Percentiles rank a stretch among this genome's conserved stretches.
Evolutionary conservation across 1,140 invertebrate genomes (phyloP).

Genomic region (Rhyacophila brunnea): DNA sequence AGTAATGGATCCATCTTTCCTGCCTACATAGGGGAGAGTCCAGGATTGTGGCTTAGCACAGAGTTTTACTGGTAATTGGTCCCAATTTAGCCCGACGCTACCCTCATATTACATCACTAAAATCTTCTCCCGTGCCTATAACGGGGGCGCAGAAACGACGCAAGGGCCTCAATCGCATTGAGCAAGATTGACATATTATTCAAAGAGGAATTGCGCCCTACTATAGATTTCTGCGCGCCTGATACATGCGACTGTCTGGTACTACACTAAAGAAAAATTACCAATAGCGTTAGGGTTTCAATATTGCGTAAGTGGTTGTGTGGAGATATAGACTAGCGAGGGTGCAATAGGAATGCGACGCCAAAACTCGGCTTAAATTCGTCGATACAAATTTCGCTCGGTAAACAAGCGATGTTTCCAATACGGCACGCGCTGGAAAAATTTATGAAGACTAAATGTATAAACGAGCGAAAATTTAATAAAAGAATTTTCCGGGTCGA

Average conservation of each 20-base stretch:
- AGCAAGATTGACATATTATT: constrained; percentile 9
- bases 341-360: constrained; percentile 3
- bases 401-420: constrained; percentile 27
- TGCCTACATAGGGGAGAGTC: constrained; percentile 25
- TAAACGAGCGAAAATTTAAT: constrained; percentile 30
- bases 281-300: constrained; percentile 30
- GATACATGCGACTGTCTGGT: constrained; percentile 22
- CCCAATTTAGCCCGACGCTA: constrained; percentile 58
- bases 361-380: not conserved
- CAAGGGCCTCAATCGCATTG: not conserved
- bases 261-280: constrained; percentile 16
- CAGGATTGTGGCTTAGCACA: constrained; percentile 46
- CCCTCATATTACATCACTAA: constrained; percentile 37
- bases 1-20: constrained; percentile 23
- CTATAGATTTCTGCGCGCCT: not conserved
- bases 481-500: constrained; percentile 23
- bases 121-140: constrained; percentile 35
- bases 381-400: constrained; percentile 22
- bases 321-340: not conserved
- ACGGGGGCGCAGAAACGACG: constrained; percentile 37
- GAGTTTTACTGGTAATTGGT: constrained; percentile 71
- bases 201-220: constrained; percentile 5
- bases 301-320: constrained; percentile 35
- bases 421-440: constrained; percentile 28
- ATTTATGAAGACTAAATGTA: constrained; percentile 24